Percentiles rank a stretch among this genome's conserved stretches.
phyloP scores from a whole-genome alignment of 2,888 invertebrate species.

The Norana najaformis region DNA sequence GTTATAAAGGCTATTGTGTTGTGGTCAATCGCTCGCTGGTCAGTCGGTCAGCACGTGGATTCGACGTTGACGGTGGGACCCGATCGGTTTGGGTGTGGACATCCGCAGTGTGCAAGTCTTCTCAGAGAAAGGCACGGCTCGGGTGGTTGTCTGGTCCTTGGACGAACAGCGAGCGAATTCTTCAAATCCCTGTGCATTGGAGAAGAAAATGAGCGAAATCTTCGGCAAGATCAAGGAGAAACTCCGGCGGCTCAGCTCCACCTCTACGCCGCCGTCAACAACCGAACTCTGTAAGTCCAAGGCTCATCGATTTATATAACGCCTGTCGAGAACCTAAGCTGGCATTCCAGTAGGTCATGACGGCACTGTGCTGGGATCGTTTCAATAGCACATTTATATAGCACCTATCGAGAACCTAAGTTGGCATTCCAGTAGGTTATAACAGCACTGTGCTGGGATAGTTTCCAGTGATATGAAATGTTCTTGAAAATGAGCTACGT shows the following conservation, averaged over 20 bases:
- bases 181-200: not conserved
- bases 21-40: not conserved
- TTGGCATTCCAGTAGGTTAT: no score
- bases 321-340: no score
- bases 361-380: no score
- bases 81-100: not conserved
- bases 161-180: not conserved
- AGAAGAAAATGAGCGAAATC: slow-evolving; percentile 14
- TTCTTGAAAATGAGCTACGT: no score
- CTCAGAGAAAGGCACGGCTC: not conserved
- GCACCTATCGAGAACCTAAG: no score
- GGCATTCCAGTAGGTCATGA: no score
- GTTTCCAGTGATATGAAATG: no score
- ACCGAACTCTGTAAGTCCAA: not conserved
- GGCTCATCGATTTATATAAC: not conserved
- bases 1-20: not conserved
- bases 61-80: not conserved
- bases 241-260: not conserved
- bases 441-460: no score
- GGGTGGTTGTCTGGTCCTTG: not conserved
- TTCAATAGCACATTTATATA: no score
- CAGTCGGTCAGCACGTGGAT: not conserved
- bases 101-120: not conserved
- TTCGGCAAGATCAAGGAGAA: not conserved
- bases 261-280: not conserved